Base-by-base conservation (phyloP, 2,113 vertebrate genomes). In the Menidia beryllina region DNA sequence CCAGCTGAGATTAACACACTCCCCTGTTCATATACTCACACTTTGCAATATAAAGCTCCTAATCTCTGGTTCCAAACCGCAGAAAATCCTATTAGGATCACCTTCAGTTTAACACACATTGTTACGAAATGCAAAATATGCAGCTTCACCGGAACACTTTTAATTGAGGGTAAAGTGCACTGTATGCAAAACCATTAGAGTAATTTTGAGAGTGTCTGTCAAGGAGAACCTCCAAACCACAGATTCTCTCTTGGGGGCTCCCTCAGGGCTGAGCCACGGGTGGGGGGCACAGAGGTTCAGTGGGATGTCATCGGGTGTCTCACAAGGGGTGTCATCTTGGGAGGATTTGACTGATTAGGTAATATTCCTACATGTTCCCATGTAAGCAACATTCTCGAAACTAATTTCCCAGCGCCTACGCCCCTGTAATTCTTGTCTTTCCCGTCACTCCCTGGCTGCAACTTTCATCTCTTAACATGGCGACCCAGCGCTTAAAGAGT, bases 301-400 rank as follows among this genome's bases (percentile, higher is more conserved):
- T 64, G 81, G 83, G 86, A 85, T 79, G 77, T 82, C 82, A 72
- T 84, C 39, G 85, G 83, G 73, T 72, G 82, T 87, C 89, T 92
- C 89, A 85, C 81, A 84, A 81, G 89, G 90, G 79, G 79, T 93
- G 92, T 92, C 92, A 92, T 87, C 89, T 92, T 82, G 80, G 54
- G 82, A 87, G 93, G 92, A 92, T 94, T 94, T 94, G 93, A 94
- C 92, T 94, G 94, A 93, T 93, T 91, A 92, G 92, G 88, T 91
- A 92, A 92, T 93, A 93, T 93, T 93, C 88, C 81, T 64, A 72
- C 88, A 83, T 92, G 91, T 91, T 92, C 91, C 88, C 79, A 47
- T 93, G 93, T 94, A 93, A 93, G 93, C 93, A 94, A 93, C 87
- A 89, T 92, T 92, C 86, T 77, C 77, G 84, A 89, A 89, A 76